phyloP scores from a whole-genome alignment of 2,888 invertebrate species.

The Allacma fusca region DNA sequence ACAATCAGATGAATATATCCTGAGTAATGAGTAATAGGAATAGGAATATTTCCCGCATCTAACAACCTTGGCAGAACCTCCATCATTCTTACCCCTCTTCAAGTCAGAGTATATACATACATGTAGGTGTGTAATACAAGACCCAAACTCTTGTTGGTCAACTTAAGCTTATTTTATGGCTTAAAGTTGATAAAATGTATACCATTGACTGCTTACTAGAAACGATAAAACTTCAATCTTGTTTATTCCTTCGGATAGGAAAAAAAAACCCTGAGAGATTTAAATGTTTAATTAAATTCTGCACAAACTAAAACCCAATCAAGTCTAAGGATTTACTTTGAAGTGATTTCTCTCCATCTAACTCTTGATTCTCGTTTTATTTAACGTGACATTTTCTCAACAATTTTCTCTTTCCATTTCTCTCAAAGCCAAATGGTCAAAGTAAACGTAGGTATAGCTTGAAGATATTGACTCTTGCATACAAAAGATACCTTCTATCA shows the following conservation, averaged over 20 bases:
- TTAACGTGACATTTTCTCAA: not conserved
- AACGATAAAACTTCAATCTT: not conserved
- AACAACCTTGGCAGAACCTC: no score
- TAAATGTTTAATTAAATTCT: conserved; percentile 29
- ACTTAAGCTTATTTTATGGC: not conserved
- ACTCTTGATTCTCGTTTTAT: conserved; percentile 17
- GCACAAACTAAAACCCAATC: not conserved
- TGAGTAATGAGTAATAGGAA: not conserved
- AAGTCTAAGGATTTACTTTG: not conserved
- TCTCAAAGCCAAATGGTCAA: no score
- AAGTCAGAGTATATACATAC: no score
- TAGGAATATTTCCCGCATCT: not conserved
- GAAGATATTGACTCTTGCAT: no score
- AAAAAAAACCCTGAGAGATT: not conserved
- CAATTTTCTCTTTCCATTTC: not conserved
- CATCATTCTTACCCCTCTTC: no score
- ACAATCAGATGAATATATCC: conserved; percentile 14
- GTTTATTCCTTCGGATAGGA: not conserved
- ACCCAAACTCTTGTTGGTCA: not conserved
- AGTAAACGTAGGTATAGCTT: not conserved
- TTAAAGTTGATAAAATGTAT: not conserved
- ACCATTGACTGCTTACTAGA: not conserved
- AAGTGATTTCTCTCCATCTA: no score
- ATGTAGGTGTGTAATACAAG: no score
- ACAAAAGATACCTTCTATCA: no score